Conservation (phyloP, 2,888 invertebrate species). For the Drosophila demipolita region DNA sequence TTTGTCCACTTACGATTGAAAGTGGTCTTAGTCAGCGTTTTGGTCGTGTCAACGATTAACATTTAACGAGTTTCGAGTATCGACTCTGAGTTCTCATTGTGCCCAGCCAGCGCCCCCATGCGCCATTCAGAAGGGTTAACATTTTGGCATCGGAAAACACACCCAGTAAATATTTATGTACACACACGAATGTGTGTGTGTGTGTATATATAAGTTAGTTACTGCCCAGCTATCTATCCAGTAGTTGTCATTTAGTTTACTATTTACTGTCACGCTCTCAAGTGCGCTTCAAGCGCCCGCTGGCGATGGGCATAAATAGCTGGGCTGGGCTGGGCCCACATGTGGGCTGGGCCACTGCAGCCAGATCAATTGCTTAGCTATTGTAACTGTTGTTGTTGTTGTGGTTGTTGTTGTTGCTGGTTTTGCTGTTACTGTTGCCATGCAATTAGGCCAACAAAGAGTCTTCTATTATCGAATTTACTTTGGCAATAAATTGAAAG, state of each 20-base stretch:
- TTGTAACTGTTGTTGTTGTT: slow-evolving; percentile 2
- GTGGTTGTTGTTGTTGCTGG: background rate
- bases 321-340: slow-evolving; percentile 34
- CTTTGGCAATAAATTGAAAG: background rate
- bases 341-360: slow-evolving; percentile 44
- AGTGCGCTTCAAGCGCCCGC: slow-evolving; percentile 54
- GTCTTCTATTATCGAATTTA: slow-evolving; percentile 9
- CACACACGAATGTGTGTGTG: slow-evolving; percentile 1
- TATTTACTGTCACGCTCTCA: slow-evolving; percentile 81
- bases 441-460: slow-evolving; percentile 30
- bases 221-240: slow-evolving; percentile 61
- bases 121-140: slow-evolving; percentile 69
- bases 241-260: slow-evolving; percentile 79
- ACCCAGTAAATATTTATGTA: slow-evolving; percentile 55
- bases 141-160: slow-evolving; percentile 76
- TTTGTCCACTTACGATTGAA: slow-evolving; percentile 36
- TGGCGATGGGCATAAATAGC: slow-evolving; percentile 54
- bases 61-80: slow-evolving; percentile 69
- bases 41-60: slow-evolving; percentile 78
- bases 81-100: slow-evolving; percentile 39
- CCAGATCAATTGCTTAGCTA: slow-evolving; percentile 29
- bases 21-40: slow-evolving; percentile 70
- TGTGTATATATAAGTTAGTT: slow-evolving; percentile 34
- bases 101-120: slow-evolving; percentile 39
- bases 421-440: slow-evolving; percentile 16